Evolutionary conservation across 2,113 vertebrate species (phyloP), one percentile per base, ranked within the genome.

Genomic region (Seriola rivoliana): DNA sequence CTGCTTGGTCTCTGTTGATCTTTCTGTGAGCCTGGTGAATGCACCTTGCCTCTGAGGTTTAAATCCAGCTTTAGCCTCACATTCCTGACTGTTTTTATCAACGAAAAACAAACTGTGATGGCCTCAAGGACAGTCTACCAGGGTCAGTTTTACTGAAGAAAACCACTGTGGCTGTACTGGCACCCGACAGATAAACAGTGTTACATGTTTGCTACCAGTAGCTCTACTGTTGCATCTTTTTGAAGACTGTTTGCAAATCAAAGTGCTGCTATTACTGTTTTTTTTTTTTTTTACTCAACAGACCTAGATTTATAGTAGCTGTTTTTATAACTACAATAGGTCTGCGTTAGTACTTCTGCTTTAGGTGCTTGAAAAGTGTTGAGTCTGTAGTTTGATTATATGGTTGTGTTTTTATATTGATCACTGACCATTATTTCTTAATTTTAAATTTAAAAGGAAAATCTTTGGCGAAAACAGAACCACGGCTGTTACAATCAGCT

Each of bases 61-160:
- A 71, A 59, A 81, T 86, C 75, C 60, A 54, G 69, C 83, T 36
- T 48, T 25, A 59, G 78, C 80, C 81, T 91, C 67, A 48, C 90
- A 93, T 94, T 94, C 90, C 92, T 88, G 81, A 19, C 73, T 4
- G 60, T 80, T 81, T 29, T 92, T 92, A 93, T 91, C 88, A 75
- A 46, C 55, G 75, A 81, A 90, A 91, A 85, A 84, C 88, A 91
- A 94, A 93, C 86, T 67, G 34, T 60, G 87, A 74, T 78, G 63
- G 74, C 54, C 78, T 46, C 81, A 80, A 71, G n/a, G 23, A 80
- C 62, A 36, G 78, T 54, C 55, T 8, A 21, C 12, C 75, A 55
- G 89, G 90, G 88, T 88, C 88, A 59, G 57, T 65, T 65, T 81
- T 70, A 83, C 48, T 73, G 29, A 50, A 69, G 48, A 42, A 59